Conservation (phyloP, 1,140 invertebrate species). For the Drosophila takahashii region DNA sequence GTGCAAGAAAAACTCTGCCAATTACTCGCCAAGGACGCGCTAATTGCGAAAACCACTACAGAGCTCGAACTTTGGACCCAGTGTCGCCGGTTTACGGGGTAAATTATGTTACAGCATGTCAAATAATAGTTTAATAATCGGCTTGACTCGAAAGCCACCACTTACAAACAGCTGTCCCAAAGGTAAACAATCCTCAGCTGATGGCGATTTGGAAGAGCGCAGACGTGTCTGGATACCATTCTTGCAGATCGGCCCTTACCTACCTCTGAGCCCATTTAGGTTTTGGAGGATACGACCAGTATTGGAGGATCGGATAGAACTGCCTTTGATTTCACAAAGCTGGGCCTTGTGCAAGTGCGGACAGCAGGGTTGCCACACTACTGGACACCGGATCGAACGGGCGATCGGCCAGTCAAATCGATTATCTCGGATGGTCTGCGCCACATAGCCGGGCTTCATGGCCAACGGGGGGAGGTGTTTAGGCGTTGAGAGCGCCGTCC, state of each 20-base stretch:
- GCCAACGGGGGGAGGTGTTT: background rate
- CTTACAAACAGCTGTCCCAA: conserved; percentile 5
- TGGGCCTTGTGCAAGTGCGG: conserved; percentile 4
- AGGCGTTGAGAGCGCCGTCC: conserved; percentile 21
- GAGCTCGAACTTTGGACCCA: conserved; percentile 14
- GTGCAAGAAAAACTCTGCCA: conserved; percentile 12
- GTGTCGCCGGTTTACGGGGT: conserved; percentile 1
- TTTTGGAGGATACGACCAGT: background rate
- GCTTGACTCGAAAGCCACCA: background rate
- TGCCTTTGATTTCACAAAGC: background rate
- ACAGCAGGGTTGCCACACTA: conserved; percentile 29
- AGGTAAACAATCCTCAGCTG: conserved; percentile 63
- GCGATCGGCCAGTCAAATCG: conserved; percentile 24
- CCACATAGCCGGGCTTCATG: background rate
- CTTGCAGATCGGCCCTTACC: background rate
- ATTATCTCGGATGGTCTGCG: conserved; percentile 12
- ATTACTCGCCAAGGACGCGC: conserved; percentile 27
- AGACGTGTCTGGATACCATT: too few relatives aligned
- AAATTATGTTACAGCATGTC: background rate
- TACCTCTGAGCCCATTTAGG: background rate
- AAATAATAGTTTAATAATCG: too few relatives aligned
- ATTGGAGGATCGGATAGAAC: background rate
- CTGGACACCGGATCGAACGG: conserved; percentile 2
- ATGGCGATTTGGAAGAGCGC: background rate
- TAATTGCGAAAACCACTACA: conserved; percentile 23